A percentile compares a stretch with the other conserved stretches of the same genome.
Evolutionary conservation across 1,140 invertebrate genomes (phyloP).

Genomic region (Subanguina moxae): DNA sequence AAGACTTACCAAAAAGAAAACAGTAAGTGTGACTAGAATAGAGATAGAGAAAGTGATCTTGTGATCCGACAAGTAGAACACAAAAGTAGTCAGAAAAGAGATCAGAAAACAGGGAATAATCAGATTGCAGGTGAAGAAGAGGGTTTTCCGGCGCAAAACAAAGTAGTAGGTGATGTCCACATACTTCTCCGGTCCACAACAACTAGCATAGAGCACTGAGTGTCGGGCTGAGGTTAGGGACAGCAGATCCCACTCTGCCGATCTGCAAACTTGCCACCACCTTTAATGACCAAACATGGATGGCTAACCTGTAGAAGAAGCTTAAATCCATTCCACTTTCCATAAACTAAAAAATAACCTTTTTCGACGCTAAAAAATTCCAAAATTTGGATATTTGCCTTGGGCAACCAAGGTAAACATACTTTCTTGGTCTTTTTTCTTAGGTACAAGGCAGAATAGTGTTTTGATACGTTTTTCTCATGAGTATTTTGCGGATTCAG

Average conservation of each 20-base stretch:
- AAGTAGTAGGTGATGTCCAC: slow-evolving; percentile 97
- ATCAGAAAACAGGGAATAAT: slow-evolving; percentile 93
- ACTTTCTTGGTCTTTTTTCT: too few relatives aligned
- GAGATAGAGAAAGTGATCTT: slow-evolving; percentile 97
- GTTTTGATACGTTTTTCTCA: too few relatives aligned
- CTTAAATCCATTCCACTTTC: slow-evolving; percentile 58
- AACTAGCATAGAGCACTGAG: slow-evolving; percentile 55
- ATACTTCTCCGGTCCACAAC: slow-evolving; percentile 71
- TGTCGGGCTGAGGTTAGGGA: slow-evolving; percentile 53
- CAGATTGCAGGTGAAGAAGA: slow-evolving; percentile 89
- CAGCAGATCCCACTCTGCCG: slow-evolving; percentile 97
- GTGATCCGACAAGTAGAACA: slow-evolving; percentile 95
- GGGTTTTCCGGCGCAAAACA: slow-evolving; percentile 85
- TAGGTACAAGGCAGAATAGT: too few relatives aligned
- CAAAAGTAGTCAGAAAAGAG: slow-evolving; percentile 92
- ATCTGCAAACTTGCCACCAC: slow-evolving; percentile 60
- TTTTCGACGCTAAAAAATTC: too few relatives aligned
- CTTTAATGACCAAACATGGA: neutral
- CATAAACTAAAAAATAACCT: slow-evolving; percentile 38
- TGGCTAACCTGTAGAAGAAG: slow-evolving; percentile 53
- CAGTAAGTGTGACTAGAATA: slow-evolving; percentile 95
- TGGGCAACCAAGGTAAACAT: too few relatives aligned
- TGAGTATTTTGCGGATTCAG: too few relatives aligned
- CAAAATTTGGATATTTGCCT: too few relatives aligned
- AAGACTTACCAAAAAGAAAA: slow-evolving; percentile 90